These are phyloP conservation scores for Cherax quadricarinatus DNA, from an alignment of 1,140 invertebrate species.

Conservation along the genomic window DNA sequence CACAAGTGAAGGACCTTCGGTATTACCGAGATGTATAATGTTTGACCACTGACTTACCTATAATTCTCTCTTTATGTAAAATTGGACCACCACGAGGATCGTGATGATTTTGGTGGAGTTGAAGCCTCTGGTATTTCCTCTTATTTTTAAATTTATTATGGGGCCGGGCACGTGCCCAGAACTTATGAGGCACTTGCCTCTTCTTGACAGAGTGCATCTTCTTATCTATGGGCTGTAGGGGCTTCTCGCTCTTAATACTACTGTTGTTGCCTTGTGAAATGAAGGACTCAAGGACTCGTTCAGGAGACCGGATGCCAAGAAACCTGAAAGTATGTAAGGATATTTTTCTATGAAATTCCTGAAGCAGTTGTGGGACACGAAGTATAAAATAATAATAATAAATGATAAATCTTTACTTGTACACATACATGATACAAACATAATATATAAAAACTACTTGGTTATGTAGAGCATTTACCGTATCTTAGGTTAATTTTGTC, in stretches of 20 bases:
- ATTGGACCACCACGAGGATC: neutral
- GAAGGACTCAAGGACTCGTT: constrained; percentile 28
- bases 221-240: neutral
- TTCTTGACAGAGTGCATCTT: constrained; percentile 24
- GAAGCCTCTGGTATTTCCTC: neutral
- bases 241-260: neutral
- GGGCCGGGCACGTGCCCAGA: constrained; percentile 43
- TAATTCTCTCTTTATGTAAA: neutral
- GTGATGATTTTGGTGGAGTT: neutral
- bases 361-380: too few relatives aligned
- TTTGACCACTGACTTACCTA: neutral
- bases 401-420: too few relatives aligned
- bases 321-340: constrained; percentile 3
- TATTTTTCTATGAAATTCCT: neutral
- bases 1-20: too few relatives aligned
- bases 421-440: too few relatives aligned
- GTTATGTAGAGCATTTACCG: too few relatives aligned
- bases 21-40: neutral
- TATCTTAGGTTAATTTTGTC: too few relatives aligned
- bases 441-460: too few relatives aligned
- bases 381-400: too few relatives aligned
- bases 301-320: constrained; percentile 48
- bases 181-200: constrained; percentile 45
- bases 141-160: constrained; percentile 49
- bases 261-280: neutral